Percentiles rank a stretch among this genome's conserved stretches.
phyloP scores from a whole-genome alignment of 2,113 vertebrate species.

The Gnathonemus echidnorhynchus region DNA sequence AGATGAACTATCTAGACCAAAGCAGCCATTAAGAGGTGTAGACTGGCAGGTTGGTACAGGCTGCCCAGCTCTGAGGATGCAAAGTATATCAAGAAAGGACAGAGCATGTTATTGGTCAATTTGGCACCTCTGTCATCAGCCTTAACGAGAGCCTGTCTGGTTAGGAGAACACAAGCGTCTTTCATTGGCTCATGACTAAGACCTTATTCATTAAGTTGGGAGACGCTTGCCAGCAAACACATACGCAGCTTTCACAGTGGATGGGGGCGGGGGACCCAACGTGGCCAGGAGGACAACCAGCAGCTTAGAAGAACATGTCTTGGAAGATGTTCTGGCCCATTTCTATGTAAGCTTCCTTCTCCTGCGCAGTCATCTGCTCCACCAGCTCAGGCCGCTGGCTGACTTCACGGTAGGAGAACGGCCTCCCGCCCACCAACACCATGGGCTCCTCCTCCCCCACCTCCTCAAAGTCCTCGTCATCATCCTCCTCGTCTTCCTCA shows the following conservation, averaged over 20 bases:
- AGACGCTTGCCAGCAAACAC: neutral
- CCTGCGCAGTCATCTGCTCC: slow-evolving; percentile 85
- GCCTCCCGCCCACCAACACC: slow-evolving; percentile 78
- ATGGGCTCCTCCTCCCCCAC: slow-evolving; percentile 75
- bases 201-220: neutral
- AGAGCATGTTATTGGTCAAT: neutral
- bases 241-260: neutral
- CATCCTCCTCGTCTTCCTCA: slow-evolving; percentile 73
- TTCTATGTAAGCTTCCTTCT: slow-evolving; percentile 93
- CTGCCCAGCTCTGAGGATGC: neutral
- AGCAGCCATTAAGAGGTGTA: neutral
- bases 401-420: slow-evolving; percentile 80
- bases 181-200: neutral
- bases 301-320: slow-evolving; percentile 85
- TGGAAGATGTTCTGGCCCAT: slow-evolving; percentile 91
- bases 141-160: neutral
- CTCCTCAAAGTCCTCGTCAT: slow-evolving; percentile 89
- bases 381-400: slow-evolving; percentile 89
- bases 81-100: neutral
- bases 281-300: neutral
- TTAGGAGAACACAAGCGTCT: neutral
- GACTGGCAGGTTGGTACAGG: neutral
- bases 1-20: neutral
- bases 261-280: neutral
- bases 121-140: neutral